Evolutionary conservation across 2,888 invertebrate genomes (phyloP), one percentile per base, ranked within the genome.

Genomic region (Cantharis nigra): DNA sequence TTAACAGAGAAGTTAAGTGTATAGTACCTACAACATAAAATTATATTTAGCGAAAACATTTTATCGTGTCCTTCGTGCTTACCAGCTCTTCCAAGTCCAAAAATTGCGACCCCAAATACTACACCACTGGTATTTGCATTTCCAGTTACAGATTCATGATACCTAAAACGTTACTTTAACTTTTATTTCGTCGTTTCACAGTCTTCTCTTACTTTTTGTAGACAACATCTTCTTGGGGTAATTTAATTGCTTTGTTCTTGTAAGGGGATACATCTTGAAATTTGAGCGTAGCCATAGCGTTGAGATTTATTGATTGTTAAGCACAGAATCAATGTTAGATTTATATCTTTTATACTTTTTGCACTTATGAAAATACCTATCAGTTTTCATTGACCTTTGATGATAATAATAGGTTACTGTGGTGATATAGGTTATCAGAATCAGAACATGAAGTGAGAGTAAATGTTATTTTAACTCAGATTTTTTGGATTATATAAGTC

Each of bases 81-180:
- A 83, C 83, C 92, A 2, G 92, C 92, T 30, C 92, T 90, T 1
- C 92, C 92, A 2, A 91, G 85, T 1, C 92, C 92, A 80, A 92
- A 92, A 20, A 92, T 85, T 4, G 92, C 92, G 0, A 89, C 85
- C 3, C 89, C 89, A 1, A 91, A 82, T 0, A 88, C 86, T 1
- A 85, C 79, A 0, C 84, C 85, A 3, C 83, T 84, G 0, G 83
- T 80, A 9, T 81, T 82, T 63, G 85, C 83, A 80, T 88, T 87
- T 13, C 88, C 80, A 2, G 90, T 82, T 80, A 90, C 88, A 72
- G 89, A 85, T 7, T 88, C 78, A 80, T 49, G 49, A 49, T 90
- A 90, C 63, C 91, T 91, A 71, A 14, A 80, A 78, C 20, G 72
- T 23, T 70, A 28, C 9, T 33, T 49, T 30, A 13, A 30, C 33